Evolutionary conservation across 2,113 vertebrate species (phyloP), one percentile per base, ranked within the genome.

Genomic region (Capreolus pygargus): DNA sequence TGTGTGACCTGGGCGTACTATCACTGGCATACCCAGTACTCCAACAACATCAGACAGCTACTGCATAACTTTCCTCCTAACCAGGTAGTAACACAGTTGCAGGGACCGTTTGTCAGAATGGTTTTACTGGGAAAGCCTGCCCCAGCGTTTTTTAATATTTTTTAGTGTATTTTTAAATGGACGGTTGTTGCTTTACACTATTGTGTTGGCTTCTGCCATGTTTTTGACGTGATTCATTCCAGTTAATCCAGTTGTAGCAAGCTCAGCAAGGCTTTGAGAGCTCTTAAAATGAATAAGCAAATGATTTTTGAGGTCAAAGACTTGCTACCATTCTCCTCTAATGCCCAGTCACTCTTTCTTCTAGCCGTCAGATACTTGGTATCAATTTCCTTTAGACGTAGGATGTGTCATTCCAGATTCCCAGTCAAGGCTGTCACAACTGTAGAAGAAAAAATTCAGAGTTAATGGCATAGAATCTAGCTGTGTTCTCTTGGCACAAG

Each of bases 1-100:
- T 99, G 99, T 15, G 99, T 99, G 21, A 95, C 98, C 30, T 99
- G 99, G 99, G 99, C 99, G 23, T 99, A 99, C 76, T 99, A 99
- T 61, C 99, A 99, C 98, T 99, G 99, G 99, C 99, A 99, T 94
- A 99, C 98, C 74, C 99, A 99, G 90, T 99, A 99, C 97, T 99
- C 98, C 96, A 99, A 99, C 98, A 99, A 99, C 98, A 99, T 99
- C 97, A 99, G 99, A 30, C 99, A 99, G 98, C 98, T 99, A 57
- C 98, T 99, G 95, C 99, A 99, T 98, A 99, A 99, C 98, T 99
- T 99, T 91, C 99, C 99, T 45, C 99, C 99, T 19, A 98, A 99
- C 7, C 99, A 99, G 99, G 99, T 99, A 67, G 12, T 91, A 76
- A 6, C 11, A n/a, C 45, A 28, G 7, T 78, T 52, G 16, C 4